Conservation (phyloP, 2,888 invertebrate species). For the Ophion ventricosus region DNA sequence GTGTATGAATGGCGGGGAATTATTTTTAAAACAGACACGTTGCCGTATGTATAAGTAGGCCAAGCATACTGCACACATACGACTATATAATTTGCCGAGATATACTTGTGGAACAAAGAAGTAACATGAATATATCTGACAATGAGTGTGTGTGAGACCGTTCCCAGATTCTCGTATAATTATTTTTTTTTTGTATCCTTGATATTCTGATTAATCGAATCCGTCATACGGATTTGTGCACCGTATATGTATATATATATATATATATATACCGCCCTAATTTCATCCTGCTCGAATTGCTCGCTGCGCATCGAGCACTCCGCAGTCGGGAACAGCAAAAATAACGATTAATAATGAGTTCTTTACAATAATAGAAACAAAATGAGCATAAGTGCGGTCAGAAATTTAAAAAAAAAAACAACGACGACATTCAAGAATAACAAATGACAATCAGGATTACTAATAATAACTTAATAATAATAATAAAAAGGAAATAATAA, state of each 20-base stretch:
- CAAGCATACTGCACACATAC: constrained; percentile 33
- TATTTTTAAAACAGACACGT: constrained; percentile 39
- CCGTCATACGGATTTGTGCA: not conserved
- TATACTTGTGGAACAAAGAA: constrained; percentile 6
- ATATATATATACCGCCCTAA: not conserved
- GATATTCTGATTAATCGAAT: not conserved
- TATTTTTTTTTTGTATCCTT: not conserved
- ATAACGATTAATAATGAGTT: not conserved
- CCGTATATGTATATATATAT: not conserved
- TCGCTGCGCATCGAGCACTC: not conserved
- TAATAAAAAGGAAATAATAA: too few relatives aligned
- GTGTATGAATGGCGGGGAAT: constrained; percentile 43
- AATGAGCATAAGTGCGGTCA: not conserved
- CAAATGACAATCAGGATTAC: not conserved
- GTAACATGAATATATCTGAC: constrained; percentile 12
- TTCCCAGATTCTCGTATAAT: not conserved
- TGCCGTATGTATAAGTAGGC: constrained; percentile 38
- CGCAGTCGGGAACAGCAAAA: not conserved
- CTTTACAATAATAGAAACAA: not conserved
- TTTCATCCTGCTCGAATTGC: not conserved
- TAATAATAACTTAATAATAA: not conserved
- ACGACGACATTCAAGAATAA: not conserved
- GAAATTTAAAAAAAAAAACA: not conserved
- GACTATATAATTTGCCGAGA: not conserved
- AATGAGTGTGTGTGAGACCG: not conserved